Evolutionary conservation across 2,113 vertebrate genomes (phyloP).

Genomic region (Pachypanchax playfairii): DNA sequence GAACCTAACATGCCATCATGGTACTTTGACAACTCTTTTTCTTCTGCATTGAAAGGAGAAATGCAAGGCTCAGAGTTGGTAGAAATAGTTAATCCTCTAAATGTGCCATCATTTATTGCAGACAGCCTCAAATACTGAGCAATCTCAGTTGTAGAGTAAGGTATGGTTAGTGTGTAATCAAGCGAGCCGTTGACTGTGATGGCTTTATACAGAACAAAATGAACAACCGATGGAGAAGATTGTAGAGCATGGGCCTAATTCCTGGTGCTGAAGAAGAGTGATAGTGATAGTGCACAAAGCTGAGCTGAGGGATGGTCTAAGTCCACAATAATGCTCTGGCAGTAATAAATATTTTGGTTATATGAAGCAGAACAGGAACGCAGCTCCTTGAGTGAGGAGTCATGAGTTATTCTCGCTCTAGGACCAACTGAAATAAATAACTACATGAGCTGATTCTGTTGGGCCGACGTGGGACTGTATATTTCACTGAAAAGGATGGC

Average conservation of each 20-base stretch:
- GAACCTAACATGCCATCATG: not conserved
- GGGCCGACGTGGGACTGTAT: not conserved
- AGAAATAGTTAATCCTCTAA: constrained; percentile 6
- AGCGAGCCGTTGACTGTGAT: constrained; percentile 29
- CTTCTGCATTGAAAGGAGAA: not conserved
- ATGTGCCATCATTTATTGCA: constrained; percentile 5
- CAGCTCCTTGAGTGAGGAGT: constrained; percentile 11
- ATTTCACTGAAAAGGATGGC: not conserved
- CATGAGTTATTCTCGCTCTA: constrained; percentile 8
- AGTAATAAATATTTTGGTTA: constrained; percentile 27
- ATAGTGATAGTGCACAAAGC: constrained; percentile 24
- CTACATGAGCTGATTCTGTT: not conserved
- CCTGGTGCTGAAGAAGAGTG: constrained; percentile 23
- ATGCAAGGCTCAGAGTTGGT: not conserved
- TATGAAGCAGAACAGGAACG: constrained; percentile 8
- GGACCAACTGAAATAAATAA: constrained; percentile 7
- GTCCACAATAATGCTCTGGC: constrained; percentile 26
- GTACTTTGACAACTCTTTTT: not conserved
- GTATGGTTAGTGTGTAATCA: constrained; percentile 32
- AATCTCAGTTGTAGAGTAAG: constrained; percentile 8
- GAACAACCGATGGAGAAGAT: constrained; percentile 38
- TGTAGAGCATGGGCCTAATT: constrained; percentile 39
- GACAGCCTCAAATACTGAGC: constrained; percentile 13
- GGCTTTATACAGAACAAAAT: constrained; percentile 27
- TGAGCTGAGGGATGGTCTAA: constrained; percentile 32